Percentiles rank a stretch among this genome's conserved stretches.
phyloP scores from a whole-genome alignment of 2,113 vertebrate species.

The Callionymus lyra region DNA sequence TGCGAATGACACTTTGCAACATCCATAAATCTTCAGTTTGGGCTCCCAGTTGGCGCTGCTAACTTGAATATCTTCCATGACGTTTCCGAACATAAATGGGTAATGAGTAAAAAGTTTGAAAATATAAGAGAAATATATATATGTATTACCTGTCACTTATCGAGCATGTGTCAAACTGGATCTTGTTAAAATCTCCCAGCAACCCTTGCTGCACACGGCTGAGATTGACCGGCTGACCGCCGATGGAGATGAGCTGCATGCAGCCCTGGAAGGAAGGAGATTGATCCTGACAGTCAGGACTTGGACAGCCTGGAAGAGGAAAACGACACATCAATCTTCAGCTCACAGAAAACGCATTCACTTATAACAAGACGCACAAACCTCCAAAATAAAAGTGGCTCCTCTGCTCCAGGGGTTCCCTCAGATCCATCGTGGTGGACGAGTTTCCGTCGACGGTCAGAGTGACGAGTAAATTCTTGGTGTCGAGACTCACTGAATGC shows the following conservation, averaged over 20 bases:
- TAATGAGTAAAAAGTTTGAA: no score
- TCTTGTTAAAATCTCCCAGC: slow-evolving; percentile 85
- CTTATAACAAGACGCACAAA: slow-evolving; percentile 34
- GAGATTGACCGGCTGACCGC: slow-evolving; percentile 87
- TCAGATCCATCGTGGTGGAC: slow-evolving; percentile 68
- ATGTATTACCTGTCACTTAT: slow-evolving; percentile 89
- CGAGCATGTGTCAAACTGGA: slow-evolving; percentile 89
- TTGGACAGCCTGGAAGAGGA: slow-evolving; percentile 79
- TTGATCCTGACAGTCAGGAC: slow-evolving; percentile 73
- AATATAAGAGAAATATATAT: no score
- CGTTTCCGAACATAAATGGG: neutral
- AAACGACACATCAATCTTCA: slow-evolving; percentile 5
- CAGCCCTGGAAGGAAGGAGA: slow-evolving; percentile 89
- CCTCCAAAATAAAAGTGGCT: slow-evolving; percentile 86
- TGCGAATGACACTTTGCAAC: slow-evolving; percentile 18
- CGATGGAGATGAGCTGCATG: slow-evolving; percentile 88
- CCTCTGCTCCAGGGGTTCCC: slow-evolving; percentile 72
- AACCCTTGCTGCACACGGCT: slow-evolving; percentile 83
- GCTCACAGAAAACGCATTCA: neutral
- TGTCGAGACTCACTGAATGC: slow-evolving; percentile 80
- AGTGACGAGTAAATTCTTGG: slow-evolving; percentile 74
- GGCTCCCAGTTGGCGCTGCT: slow-evolving; percentile 9
- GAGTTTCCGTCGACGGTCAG: slow-evolving; percentile 77
- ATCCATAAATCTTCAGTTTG: slow-evolving; percentile 3
- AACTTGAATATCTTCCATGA: slow-evolving; percentile 7